Base-by-base conservation (phyloP, 1,140 invertebrate species). In the Drosophila mauritiana region DNA sequence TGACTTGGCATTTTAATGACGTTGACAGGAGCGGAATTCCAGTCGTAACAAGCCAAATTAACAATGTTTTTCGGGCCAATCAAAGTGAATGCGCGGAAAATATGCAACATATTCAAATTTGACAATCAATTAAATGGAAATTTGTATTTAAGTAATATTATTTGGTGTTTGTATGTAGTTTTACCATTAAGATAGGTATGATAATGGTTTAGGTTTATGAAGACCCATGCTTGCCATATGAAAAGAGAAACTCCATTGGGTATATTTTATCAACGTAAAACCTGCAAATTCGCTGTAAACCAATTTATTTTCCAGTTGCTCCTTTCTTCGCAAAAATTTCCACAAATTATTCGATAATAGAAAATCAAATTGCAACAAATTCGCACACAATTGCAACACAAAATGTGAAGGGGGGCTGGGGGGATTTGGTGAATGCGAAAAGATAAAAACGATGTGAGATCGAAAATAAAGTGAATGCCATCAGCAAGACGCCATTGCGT, bases 351-450 rank as follows among this genome's bases (percentile, higher is more conserved):
- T 89, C 79, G 68, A 81, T 80, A 88, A 89, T 89, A 68, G 84
- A 80, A 88, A 83, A 88, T 88, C 72, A 89, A 88, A 88, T 88
- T 83, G 83, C 84, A 88, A 88, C 83, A 88, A 89, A 88, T 88
- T 88, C 68, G 64, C 83, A 88, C 76, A 83, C 83, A 88, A 88
- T 88, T 83, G 84, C 84, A 83, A 80, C 68, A 80, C 68, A 73
- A 88, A 88, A 88, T 88, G 48, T 3, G 3, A 22, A 2, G 20
- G 20, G 69, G 59, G 57, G 65, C 5, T 0, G 17, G 17, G 17
- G 17, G 17, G 17, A n/a, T n/a, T 17, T 17, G 17, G 17, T 17
- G 17, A 12, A 20, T 11, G 20, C 12, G 11, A 2, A 45, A 17
- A 45, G 42, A 45, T 45, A 63, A 70, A 69, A 40, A 63, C 70